phyloP scores from a whole-genome alignment of 2,113 vertebrate species.

The Tonatia bakeri region DNA sequence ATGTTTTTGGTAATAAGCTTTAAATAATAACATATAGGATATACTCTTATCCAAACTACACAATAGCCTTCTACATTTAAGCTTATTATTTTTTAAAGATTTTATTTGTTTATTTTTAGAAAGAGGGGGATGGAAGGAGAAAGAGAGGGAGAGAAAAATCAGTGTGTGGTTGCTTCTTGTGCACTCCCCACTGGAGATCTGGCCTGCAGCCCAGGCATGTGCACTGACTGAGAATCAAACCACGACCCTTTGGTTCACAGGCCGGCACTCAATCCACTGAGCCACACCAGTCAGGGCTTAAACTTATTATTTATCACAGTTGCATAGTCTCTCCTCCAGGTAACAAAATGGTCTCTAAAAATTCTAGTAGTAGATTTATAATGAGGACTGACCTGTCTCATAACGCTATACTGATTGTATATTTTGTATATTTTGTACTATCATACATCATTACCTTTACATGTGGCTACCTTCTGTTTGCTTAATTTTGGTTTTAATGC shows the following conservation, averaged over 20 bases:
- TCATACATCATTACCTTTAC: background rate
- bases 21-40: background rate
- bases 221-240: no score
- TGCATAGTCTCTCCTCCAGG: background rate
- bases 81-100: background rate
- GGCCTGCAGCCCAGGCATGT: no score
- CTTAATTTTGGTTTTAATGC: background rate
- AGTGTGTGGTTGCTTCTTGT: no score
- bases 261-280: no score
- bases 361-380: background rate
- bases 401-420: conserved; percentile 2
- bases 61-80: background rate
- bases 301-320: background rate
- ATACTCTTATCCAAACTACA: background rate
- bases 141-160: no score
- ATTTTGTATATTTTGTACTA: conserved; percentile 13
- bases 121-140: no score
- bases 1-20: background rate
- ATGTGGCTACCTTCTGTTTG: background rate
- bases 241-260: no score
- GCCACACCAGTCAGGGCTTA: background rate
- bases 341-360: conserved; percentile 1
- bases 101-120: no score
- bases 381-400: background rate
- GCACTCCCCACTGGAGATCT: no score